Base-by-base conservation (phyloP, 2,888 invertebrate species). In the Anthophora plumipes region DNA sequence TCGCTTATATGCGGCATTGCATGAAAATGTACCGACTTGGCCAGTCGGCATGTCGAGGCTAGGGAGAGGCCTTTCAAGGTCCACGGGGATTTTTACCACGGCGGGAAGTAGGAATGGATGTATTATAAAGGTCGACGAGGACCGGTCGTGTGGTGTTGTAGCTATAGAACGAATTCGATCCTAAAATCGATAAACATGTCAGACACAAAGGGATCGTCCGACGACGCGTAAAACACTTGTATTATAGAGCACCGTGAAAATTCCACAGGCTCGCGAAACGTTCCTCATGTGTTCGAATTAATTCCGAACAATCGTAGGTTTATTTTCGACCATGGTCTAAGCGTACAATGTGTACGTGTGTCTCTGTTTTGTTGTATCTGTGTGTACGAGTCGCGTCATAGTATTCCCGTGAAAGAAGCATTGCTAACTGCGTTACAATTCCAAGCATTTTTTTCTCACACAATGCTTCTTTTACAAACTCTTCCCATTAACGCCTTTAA, bases 1-100 rank as follows among this genome's bases (percentile, higher is more conserved):
- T 41, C 54, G 73, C 37, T 17, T 52, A 50, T 25, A 72, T 31
- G 48, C 60, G 50, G 31, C 67, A 61, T 67, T 52, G 71, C 71
- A 48, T 74, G 70, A 75, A 83, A 83, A 71, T 57, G 64, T 59
- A 68, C 31, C 82, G 77, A 70, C 63, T 69, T 59, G 73, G 57
- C 67, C 64, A 68, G 77, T 54, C 80, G 80, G 60, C 76, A 67
- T 39, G 83, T 76, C 76, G 80, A 80, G 77, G 81, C 64, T 78
- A 81, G 78, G 84, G 84, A 84, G 84, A 84, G 84, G 84, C 75
- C 71, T 71, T 73, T 84, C 84, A 84, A 84, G 84, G 84, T 81
- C 81, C 61, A 64, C 69, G 68, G 63, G 76, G 84, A 84, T 84
- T 84, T 84, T 84, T 84, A 72, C 73, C n/a, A 37, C 60, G 37